These are phyloP conservation scores for Dufourea novaeangliae DNA, from an alignment of 1,140 invertebrate genomes.

Conservation along the genomic window DNA sequence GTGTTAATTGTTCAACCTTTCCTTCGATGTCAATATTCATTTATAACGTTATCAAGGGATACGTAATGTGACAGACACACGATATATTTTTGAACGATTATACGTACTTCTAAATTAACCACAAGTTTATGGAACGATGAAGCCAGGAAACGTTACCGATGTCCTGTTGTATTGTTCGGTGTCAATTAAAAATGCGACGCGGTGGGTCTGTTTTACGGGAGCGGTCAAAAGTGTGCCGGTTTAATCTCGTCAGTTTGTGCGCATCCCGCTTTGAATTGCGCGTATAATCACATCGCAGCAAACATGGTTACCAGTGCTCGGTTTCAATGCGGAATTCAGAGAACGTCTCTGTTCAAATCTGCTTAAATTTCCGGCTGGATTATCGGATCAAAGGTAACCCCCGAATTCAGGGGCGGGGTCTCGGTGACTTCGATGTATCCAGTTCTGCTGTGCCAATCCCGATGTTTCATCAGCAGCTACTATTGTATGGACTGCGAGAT, in stretches of 20 bases:
- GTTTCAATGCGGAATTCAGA: conserved; percentile 29
- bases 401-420: neutral
- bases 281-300: conserved; percentile 1
- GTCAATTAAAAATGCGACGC: conserved; percentile 4
- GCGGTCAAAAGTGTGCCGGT: neutral
- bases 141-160: no score
- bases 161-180: no score
- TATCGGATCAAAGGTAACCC: conserved; percentile 41
- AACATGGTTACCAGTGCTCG: neutral
- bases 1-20: no score
- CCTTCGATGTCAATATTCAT: no score
- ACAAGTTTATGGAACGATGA: no score
- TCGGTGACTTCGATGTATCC: conserved; percentile 1
- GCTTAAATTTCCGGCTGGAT: conserved; percentile 29
- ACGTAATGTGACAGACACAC: no score
- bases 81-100: no score
- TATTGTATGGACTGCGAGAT: neutral
- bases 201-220: neutral
- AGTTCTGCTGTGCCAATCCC: neutral
- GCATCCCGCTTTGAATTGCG: conserved; percentile 4
- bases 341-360: conserved; percentile 22
- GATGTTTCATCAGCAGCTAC: conserved; percentile 6
- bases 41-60: no score
- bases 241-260: conserved; percentile 10
- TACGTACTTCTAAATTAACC: no score